These are phyloP conservation scores for Lepisosteus osseus DNA, from an alignment of 2,113 vertebrate species.

Conservation along the genomic window DNA sequence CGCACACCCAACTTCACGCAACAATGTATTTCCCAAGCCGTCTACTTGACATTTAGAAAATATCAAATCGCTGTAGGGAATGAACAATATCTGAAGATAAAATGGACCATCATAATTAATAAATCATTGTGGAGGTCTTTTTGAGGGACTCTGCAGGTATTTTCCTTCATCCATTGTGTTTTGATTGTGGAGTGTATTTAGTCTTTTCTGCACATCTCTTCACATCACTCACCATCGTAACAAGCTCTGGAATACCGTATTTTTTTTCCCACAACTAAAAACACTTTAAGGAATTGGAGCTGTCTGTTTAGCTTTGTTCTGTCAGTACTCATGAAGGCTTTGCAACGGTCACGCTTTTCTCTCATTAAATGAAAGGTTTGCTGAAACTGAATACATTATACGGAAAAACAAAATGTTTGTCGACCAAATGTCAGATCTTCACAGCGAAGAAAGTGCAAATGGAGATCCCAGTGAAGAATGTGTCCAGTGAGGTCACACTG, in stretches of 20 bases:
- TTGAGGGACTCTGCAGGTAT: not conserved
- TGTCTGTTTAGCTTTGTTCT: no score
- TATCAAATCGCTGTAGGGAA: slow-evolving; percentile 2
- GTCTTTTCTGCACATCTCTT: no score
- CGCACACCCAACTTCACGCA: not conserved
- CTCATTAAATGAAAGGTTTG: no score
- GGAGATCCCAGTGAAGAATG: not conserved
- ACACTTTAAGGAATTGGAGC: no score
- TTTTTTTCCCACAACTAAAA: no score
- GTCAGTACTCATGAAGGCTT: no score
- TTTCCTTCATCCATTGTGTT: no score
- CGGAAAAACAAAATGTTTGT: not conserved
- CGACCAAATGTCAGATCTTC: not conserved
- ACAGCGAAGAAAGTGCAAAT: not conserved
- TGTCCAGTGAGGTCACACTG: not conserved
- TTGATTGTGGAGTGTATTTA: no score
- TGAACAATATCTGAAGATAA: not conserved
- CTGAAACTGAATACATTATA: not conserved
- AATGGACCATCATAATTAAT: slow-evolving; percentile 8
- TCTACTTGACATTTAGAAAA: slow-evolving; percentile 3
- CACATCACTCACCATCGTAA: no score
- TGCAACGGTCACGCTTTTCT: no score
- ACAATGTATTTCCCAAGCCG: not conserved
- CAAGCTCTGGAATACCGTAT: no score
- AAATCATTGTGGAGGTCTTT: slow-evolving; percentile 6